phyloP scores from a whole-genome alignment of 2,797 vertebrate species.

The Myiotriccus ornatus region DNA sequence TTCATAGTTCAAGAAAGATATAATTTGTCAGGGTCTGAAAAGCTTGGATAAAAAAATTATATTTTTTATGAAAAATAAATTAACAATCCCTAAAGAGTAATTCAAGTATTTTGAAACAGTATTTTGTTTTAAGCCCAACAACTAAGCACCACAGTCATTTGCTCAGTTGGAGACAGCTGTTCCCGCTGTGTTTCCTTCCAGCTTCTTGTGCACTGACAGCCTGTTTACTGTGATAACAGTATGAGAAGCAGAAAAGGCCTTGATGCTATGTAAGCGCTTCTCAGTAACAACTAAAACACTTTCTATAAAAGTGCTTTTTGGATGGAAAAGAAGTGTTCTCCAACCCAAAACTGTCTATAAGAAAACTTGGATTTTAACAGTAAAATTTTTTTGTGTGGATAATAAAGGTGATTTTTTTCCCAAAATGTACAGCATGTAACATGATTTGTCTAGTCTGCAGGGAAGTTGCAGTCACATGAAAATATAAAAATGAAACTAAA shows the following conservation, averaged over 20 bases:
- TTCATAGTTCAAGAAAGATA: not conserved
- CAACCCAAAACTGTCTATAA: not conserved
- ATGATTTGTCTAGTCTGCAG: not conserved
- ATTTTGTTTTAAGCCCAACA: not conserved
- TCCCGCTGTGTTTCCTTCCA: not conserved
- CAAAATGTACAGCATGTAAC: not conserved
- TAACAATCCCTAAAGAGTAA: not conserved
- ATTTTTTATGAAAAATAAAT: not conserved
- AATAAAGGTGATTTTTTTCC: not conserved
- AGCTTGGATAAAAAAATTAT: not conserved
- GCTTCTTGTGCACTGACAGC: not conserved
- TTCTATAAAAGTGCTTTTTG: not conserved
- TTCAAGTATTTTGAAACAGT: not conserved
- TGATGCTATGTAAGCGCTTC: not conserved
- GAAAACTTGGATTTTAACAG: not conserved
- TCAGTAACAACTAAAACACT: not conserved
- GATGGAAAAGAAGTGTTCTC: not conserved
- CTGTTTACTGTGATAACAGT: accelerated
- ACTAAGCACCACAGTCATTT: not conserved
- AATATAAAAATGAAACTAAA: not conserved
- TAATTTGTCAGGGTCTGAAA: not conserved
- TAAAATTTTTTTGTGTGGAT: not conserved
- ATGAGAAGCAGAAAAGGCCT: not conserved
- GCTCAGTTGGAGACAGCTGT: not conserved
- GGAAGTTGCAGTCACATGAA: not conserved